Evolutionary conservation across 2,797 vertebrate species (phyloP).

Genomic region (Peromyscus attwateri): DNA sequence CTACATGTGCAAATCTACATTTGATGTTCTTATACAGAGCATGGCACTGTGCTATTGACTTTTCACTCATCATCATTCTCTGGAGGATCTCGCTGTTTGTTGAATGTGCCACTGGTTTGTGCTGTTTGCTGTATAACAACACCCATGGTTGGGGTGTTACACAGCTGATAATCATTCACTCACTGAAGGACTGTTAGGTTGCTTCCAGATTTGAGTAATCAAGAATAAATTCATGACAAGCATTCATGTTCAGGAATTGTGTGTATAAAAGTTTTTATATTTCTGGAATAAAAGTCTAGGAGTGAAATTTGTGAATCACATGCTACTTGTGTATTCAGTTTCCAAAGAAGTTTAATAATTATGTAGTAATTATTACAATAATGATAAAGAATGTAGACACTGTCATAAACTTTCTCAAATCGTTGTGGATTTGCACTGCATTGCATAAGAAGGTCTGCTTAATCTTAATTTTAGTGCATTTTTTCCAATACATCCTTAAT

Average conservation of each 20-base stretch:
- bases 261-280: neutral
- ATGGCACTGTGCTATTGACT: neutral
- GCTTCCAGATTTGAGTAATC: neutral
- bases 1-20: too few species aligned
- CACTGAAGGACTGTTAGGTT: neutral
- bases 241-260: neutral
- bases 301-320: neutral
- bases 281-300: neutral
- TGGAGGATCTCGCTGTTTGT: neutral
- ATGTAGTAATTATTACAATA: neutral
- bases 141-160: neutral
- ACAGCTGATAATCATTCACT: neutral
- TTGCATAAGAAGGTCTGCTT: neutral
- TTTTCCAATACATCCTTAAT: neutral
- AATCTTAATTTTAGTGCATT: slow-evolving; percentile 24
- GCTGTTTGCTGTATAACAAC: slow-evolving; percentile 1
- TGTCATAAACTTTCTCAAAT: neutral
- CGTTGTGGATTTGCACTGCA: neutral
- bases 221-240: neutral
- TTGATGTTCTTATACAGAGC: neutral
- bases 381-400: neutral
- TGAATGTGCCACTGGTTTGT: neutral
- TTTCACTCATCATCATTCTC: neutral
- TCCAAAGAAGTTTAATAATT: neutral
- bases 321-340: neutral